These are phyloP conservation scores for Epinephelus malabaricus DNA, from an alignment of 2,797 vertebrate genomes.

Conservation along the genomic window DNA sequence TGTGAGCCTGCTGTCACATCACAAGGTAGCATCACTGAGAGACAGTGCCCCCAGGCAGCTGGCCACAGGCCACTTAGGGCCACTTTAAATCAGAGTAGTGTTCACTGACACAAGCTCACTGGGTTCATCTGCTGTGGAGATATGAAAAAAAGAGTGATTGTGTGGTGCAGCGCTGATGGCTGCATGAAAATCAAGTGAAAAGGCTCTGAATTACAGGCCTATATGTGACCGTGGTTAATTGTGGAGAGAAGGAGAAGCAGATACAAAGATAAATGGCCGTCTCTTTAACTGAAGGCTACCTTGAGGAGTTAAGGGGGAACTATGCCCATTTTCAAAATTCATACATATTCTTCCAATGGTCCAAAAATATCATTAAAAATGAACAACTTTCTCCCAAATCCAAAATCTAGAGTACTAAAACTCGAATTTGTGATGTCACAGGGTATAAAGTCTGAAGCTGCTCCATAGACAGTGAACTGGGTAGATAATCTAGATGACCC, in stretches of 20 bases:
- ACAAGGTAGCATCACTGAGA: conserved; percentile 71
- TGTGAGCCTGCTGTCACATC: conserved; percentile 53
- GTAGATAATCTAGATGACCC: too few relatives aligned
- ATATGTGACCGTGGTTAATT: conserved; percentile 42
- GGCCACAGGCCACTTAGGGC: conserved; percentile 51
- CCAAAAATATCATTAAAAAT: too few relatives aligned
- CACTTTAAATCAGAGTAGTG: conserved; percentile 64
- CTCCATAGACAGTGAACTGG: too few relatives aligned
- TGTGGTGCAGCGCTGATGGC: conserved; percentile 45
- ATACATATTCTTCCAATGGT: too few relatives aligned
- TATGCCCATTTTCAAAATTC: too few relatives aligned
- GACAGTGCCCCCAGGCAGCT: conserved; percentile 56
- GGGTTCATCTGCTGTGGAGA: conserved; percentile 53
- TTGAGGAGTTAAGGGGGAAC: neutral
- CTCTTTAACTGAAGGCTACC: neutral
- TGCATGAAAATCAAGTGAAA: conserved; percentile 55
- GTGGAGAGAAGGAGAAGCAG: conserved; percentile 5
- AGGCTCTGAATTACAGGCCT: conserved; percentile 42
- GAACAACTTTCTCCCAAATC: too few relatives aligned
- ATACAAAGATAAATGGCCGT: conserved; percentile 5
- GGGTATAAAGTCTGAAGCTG: too few relatives aligned
- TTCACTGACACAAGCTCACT: conserved; percentile 59
- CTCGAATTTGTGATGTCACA: too few relatives aligned
- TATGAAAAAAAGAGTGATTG: conserved; percentile 70
- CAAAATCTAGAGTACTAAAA: too few relatives aligned